phyloP scores from a whole-genome alignment of 1,140 invertebrate species.

The Adelges cooleyi region DNA sequence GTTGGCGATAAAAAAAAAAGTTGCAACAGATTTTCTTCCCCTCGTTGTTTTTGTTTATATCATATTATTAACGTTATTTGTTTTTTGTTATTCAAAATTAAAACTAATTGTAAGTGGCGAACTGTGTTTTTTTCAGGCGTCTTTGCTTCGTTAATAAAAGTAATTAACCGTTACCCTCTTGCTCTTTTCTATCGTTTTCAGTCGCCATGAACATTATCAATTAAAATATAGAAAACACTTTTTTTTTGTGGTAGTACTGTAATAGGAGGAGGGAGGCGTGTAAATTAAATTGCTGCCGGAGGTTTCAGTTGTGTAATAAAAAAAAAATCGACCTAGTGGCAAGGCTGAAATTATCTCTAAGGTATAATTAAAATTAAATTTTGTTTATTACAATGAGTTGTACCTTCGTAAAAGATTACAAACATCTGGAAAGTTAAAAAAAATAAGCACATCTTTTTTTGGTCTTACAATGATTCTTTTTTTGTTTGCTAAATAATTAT shows the following conservation, averaged over 20 bases:
- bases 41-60: too few relatives aligned
- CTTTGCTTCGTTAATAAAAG: slow-evolving; percentile 25
- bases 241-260: not conserved
- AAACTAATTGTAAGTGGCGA: too few relatives aligned
- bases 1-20: too few relatives aligned
- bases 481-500: too few relatives aligned
- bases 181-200: slow-evolving; percentile 14
- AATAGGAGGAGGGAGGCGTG: slow-evolving; percentile 1
- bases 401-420: slow-evolving; percentile 6
- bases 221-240: slow-evolving; percentile 17
- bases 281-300: slow-evolving; percentile 20
- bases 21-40: too few relatives aligned
- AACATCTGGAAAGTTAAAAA: slow-evolving; percentile 4
- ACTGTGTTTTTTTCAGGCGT: not conserved
- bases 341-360: slow-evolving; percentile 7
- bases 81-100: too few relatives aligned
- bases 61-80: too few relatives aligned
- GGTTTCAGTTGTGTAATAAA: not conserved
- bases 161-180: slow-evolving; percentile 12
- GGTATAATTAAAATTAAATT: slow-evolving; percentile 21
- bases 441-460: not conserved
- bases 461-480: too few relatives aligned
- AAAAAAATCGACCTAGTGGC: not conserved
- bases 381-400: slow-evolving; percentile 11
- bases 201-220: slow-evolving; percentile 17